Base-by-base conservation (phyloP, 2,113 vertebrate species). In the Uria aalge region DNA sequence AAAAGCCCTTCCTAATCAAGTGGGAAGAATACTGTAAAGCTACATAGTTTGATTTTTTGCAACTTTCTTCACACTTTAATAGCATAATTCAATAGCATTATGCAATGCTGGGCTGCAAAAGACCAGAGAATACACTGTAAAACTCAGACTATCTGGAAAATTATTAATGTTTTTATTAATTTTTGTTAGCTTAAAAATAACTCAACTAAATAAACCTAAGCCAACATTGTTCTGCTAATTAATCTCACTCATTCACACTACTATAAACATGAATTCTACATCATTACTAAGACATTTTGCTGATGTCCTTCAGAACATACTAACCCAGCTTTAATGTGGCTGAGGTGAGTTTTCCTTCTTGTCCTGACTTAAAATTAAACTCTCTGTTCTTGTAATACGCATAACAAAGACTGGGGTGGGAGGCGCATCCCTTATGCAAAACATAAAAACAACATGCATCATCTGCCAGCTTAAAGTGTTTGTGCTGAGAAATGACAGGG, bases 401-500 rank as follows among this genome's bases (percentile, higher is more conserved):
- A 18, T 20, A 60, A 60, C 7, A 83, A 85, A 84, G 11, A 12
- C 15, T 0, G 0, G 9, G 15, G 3, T 22, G 11, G 18, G 11
- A 32, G 5, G 11, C 40, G 7, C 24, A 81, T 20, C 5, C 29
- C 5, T 64, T 63, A 43, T 14, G 38, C 3, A 55, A 68, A 48
- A n/a, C 15, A n/a, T 9, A 24, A 87, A 66, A 84, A 7, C n/a
- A 45, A 18, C 2, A 10, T 9, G 2, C 10, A n/a, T 91, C 15
- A 64, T 41, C 27, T 40, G 11, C 16, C 11, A 5, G 38, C 7
- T 27, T 38, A n/a, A 45, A 85, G 26, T 6, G 1, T 2, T 26
- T 0, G 0, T 29, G 59, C 14, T 2, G 5, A 45, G 32, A 48
- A 82, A 4, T 45, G 47, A 15, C 21, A 67, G 8, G 2, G 4